Evolutionary conservation across 64 coral and sea anemone species (phyloP), one percentile per base, ranked within the genome.

Genomic region (Montipora foliosa): DNA sequence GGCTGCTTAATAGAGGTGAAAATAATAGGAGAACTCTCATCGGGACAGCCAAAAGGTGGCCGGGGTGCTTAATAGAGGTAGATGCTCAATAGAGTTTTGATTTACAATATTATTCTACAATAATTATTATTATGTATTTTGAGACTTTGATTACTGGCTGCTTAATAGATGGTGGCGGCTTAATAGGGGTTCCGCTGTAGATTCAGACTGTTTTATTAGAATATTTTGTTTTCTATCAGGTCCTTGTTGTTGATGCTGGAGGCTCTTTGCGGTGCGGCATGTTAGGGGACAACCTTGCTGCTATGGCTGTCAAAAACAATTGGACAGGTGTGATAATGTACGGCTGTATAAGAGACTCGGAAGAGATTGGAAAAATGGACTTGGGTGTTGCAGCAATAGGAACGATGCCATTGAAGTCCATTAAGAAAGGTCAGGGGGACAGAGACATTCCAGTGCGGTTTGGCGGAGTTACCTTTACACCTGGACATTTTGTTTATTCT

Each of bases 281-380:
- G 95, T 80, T 99, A 74, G 98, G 98, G 17, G 98, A 99, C 81
- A 99, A 96, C 66, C 85, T 99, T 47, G 98, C 98, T 72, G 78
- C 84, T 9, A 67, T 96, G 79, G 98, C 85, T 25, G 58, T 94
- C 11, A 94, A 99, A 52, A 99, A 99, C 72, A 87, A 91, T 55
- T 99, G 98, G 98, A 91, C 95, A 67, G 98, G 98, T 14, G 85
- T 99, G 7, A 79, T 99, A 8, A 96, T 99, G 89, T 94, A 96
- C 82, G 95, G 98, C 29, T 96, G 98, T 78, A 96, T 99, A 52
- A 69, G 98, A 61, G 98, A 99, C 59, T 94, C 98, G 3, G 95
- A 89, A 64, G 92, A 96, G 20, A 86, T 99, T 83, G 73, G 66
- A 74, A 76, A 51, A 89, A 99, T 99, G 44, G 74, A 90, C 71